Base-by-base conservation (phyloP, 2,113 vertebrate species). In the Propithecus coquereli region DNA sequence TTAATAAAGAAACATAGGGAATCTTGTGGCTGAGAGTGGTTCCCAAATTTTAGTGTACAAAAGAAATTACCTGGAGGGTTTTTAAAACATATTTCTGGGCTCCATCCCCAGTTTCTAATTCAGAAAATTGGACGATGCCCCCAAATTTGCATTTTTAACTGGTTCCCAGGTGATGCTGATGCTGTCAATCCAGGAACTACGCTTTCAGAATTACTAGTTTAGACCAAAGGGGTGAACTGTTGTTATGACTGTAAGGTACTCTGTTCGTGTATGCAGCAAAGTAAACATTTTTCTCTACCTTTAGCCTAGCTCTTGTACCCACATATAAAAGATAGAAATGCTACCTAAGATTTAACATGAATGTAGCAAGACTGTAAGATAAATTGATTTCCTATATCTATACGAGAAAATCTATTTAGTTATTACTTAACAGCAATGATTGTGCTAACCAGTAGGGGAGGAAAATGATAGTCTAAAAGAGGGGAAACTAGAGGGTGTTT, bases 351-450 rank as follows among this genome's bases (percentile, higher is more conserved):
- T 94, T 81, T 65, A 50, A 43, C 61, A 82, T 32, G 40, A 90
- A 86, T 68, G n/a, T 54, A 88, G 17, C 61, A 93, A 96, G 59
- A 54, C 34, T 66, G 59, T 45, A 84, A 97, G 88, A 95, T 68
- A 91, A 66, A 52, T 30, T 68, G 34, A 65, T 90, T 73, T 85
- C 47, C 82, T 43, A 23, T 86, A 87, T 81, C 12, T 74, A 43
- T 6, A 59, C 9, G n/a, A 47, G 59, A 43, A 96, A 77, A 85
- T 47, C 23, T 68, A 77, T 37, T 84, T 57, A 9, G 20, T 71
- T 94, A 32, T 59, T 85, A 85, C 70, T 81, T 79, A 87, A 95
- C 32, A 86, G 47, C 57, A 92, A 79, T 54, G 23, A 87, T 5
- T 77, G 37, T 95, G 65, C 30, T 18, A 87, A 59, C 30, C 22